These are phyloP conservation scores for Drosophila nebulosa DNA, from an alignment of 1,140 invertebrate genomes.

Conservation along the genomic window DNA sequence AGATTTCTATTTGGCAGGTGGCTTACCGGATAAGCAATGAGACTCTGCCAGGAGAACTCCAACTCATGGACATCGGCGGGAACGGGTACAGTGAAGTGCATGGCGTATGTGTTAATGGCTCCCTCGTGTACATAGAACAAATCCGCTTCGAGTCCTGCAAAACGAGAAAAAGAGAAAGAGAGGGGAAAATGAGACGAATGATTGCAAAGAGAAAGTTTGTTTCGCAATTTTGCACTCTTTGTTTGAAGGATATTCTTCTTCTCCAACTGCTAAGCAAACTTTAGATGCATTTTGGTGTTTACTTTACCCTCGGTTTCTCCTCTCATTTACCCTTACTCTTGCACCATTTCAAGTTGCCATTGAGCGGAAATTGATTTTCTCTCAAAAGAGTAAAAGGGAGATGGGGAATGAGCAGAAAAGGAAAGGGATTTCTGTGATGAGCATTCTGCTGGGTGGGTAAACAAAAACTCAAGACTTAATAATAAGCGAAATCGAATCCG, in stretches of 20 bases:
- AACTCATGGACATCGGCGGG: constrained; percentile 90
- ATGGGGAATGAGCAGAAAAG: background rate
- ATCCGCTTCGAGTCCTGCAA: constrained; percentile 89
- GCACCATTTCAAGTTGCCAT: constrained; percentile 15
- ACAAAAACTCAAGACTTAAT: constrained; percentile 71
- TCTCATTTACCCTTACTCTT: background rate
- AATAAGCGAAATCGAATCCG: constrained; percentile 76
- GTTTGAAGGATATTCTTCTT: background rate
- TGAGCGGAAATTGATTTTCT: constrained; percentile 72
- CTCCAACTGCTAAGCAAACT: constrained; percentile 54
- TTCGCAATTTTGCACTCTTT: constrained; percentile 45
- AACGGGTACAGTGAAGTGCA: constrained; percentile 92
- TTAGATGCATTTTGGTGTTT: constrained; percentile 62
- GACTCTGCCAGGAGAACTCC: constrained; percentile 93
- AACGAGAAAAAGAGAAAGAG: background rate
- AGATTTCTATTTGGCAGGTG: constrained; percentile 23
- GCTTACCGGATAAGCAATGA: constrained; percentile 88
- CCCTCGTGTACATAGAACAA: constrained; percentile 92
- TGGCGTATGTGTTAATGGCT: constrained; percentile 93
- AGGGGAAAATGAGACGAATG: constrained; percentile 23
- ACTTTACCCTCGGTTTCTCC: constrained; percentile 25
- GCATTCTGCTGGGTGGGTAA: constrained; percentile 41
- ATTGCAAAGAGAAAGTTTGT: constrained; percentile 60
- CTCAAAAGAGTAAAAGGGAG: background rate
- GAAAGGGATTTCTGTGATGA: background rate